These are phyloP conservation scores for Mus spretus DNA, from an alignment of 2,797 vertebrate genomes.

Conservation along the genomic window DNA sequence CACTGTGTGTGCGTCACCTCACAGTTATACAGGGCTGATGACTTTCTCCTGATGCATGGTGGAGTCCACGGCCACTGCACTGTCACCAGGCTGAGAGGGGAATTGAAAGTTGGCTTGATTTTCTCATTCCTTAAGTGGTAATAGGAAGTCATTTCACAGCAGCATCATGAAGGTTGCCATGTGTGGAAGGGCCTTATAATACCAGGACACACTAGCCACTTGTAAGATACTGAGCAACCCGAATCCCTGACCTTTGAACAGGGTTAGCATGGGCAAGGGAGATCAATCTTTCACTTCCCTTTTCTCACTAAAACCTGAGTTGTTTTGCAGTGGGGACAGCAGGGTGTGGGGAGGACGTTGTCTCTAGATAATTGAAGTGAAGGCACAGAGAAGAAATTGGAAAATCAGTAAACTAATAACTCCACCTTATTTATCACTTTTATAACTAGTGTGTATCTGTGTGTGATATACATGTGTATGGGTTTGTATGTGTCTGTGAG, in stretches of 20 bases:
- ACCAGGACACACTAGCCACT: background rate
- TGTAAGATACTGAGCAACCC: background rate
- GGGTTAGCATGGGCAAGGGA: background rate
- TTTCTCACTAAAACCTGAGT: background rate
- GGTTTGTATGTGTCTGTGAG: background rate
- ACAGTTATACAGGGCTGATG: rapidly evolving
- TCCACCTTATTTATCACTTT: background rate
- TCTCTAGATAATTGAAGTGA: background rate
- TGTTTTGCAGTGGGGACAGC: background rate
- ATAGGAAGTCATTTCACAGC: background rate
- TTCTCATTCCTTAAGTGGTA: background rate
- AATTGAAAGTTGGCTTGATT: background rate
- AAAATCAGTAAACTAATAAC: constrained; percentile 8
- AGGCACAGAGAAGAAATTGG: constrained; percentile 10
- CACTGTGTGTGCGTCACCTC: rapidly evolving
- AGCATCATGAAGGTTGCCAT: background rate
- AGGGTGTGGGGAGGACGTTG: background rate
- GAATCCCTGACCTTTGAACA: background rate
- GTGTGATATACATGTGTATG: background rate
- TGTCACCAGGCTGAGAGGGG: background rate
- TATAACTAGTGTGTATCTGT: background rate
- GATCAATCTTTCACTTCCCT: background rate
- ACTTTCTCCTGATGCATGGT: constrained; percentile 3
- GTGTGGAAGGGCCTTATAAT: background rate
- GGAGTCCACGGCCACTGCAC: background rate